phyloP scores from a whole-genome alignment of 2,888 invertebrate species.

The Drosophila rubida region DNA sequence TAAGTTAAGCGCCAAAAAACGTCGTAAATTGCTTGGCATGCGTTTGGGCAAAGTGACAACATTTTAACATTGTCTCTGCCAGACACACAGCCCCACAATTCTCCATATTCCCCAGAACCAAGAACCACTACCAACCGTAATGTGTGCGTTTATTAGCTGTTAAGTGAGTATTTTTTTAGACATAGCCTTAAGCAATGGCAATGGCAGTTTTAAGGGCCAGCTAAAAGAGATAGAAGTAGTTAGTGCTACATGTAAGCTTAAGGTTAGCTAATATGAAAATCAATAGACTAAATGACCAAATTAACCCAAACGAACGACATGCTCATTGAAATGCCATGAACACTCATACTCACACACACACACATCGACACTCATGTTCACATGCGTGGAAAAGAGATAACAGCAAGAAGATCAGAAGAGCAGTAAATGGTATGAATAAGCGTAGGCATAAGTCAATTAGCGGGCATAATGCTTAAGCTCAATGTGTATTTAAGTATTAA shows the following conservation, averaged over 20 bases:
- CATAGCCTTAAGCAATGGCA: slow-evolving; percentile 40
- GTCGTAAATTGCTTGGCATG: slow-evolving; percentile 89
- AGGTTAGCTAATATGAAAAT: slow-evolving; percentile 60
- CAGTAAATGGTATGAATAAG: slow-evolving; percentile 30
- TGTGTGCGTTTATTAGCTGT: slow-evolving; percentile 80
- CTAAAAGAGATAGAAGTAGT: slow-evolving; percentile 34
- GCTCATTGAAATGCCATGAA: slow-evolving; percentile 76
- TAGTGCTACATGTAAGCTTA: slow-evolving; percentile 38
- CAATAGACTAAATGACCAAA: slow-evolving; percentile 78
- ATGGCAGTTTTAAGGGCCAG: neutral
- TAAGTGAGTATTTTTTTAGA: slow-evolving; percentile 60
- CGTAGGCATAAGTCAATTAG: slow-evolving; percentile 74
- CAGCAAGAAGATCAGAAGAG: slow-evolving; percentile 33
- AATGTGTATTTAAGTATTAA: slow-evolving; percentile 79
- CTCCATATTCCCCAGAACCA: neutral
- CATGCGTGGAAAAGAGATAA: slow-evolving; percentile 20
- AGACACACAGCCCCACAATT: neutral
- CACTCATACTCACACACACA: slow-evolving; percentile 19
- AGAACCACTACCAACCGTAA: slow-evolving; percentile 42
- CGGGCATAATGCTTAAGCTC: slow-evolving; percentile 65
- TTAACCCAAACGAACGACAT: slow-evolving; percentile 67
- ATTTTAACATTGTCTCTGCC: slow-evolving; percentile 85
- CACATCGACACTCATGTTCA: neutral
- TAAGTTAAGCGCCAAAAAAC: slow-evolving; percentile 89
- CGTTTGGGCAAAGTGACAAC: slow-evolving; percentile 90